Conservation (phyloP, 2,113 vertebrate species). For the Hystrix brachyura region DNA sequence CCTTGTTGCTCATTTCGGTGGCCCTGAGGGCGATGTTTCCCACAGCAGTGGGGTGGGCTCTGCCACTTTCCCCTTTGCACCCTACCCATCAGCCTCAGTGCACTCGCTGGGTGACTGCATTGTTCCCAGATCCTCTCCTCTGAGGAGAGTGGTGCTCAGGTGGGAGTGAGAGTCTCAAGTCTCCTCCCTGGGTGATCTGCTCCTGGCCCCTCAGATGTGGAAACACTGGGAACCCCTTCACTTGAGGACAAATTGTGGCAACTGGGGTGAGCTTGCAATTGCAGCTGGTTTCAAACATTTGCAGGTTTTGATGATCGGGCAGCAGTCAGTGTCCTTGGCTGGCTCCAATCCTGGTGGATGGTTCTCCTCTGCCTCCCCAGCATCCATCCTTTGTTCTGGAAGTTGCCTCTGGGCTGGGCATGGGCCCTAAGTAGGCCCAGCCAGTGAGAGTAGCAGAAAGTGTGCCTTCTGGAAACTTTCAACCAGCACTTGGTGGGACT, state of each 20-base stretch:
- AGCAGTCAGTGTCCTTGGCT: not conserved
- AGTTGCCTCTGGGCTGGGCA: not conserved
- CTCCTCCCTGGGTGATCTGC: not conserved
- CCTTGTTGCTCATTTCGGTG: not conserved
- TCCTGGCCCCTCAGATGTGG: not conserved
- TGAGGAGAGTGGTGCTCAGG: not conserved
- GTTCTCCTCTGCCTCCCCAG: not conserved
- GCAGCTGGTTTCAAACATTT: not conserved
- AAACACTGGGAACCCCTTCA: not conserved
- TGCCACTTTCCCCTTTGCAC: not conserved
- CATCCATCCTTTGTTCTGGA: not conserved
- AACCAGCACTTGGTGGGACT: not conserved
- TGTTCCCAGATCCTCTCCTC: not conserved
- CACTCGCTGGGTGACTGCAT: not conserved
- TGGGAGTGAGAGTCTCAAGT: not conserved
- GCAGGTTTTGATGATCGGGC: not conserved
- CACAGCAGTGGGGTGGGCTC: rapidly evolving
- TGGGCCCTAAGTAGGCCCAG: not conserved
- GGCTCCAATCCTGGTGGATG: too few species aligned
- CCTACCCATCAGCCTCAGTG: not conserved
- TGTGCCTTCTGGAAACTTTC: slow-evolving; percentile 48
- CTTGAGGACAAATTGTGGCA: not conserved
- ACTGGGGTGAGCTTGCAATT: not conserved
- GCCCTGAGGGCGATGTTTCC: not conserved
- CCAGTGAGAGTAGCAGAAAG: not conserved